Evolutionary conservation across 1,140 invertebrate genomes (phyloP).

Genomic region (Lordiphosa collinella): DNA sequence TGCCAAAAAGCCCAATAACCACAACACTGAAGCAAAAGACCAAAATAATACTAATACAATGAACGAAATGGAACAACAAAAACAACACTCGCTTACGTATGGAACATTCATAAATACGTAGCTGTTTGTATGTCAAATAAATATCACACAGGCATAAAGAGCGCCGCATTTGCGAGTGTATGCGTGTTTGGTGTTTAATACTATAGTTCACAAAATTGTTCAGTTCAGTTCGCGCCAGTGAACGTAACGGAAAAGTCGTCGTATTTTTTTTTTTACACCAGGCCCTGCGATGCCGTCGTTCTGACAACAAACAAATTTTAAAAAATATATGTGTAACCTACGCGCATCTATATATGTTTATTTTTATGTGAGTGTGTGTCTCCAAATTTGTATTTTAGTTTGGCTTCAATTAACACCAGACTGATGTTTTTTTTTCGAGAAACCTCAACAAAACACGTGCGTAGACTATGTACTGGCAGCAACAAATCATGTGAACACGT

Average conservation of each 20-base stretch:
- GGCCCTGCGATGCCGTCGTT: slow-evolving; percentile 5
- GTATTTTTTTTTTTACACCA: slow-evolving; percentile 17
- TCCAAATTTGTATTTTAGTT: slow-evolving; percentile 36
- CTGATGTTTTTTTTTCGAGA: slow-evolving; percentile 5
- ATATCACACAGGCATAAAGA: slow-evolving; percentile 10
- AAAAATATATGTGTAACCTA: slow-evolving; percentile 5
- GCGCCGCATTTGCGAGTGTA: slow-evolving; percentile 1
- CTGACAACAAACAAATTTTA: slow-evolving; percentile 17
- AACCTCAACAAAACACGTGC: slow-evolving; percentile 24
- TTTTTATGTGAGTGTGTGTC: slow-evolving; percentile 6
- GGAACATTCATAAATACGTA: slow-evolving; percentile 6
- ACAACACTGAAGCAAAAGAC: slow-evolving; percentile 22
- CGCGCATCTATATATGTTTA: neutral
- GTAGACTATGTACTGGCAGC: neutral
- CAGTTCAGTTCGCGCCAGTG: slow-evolving; percentile 70
- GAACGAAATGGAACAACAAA: too few relatives aligned
- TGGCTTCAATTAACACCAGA: slow-evolving; percentile 33
- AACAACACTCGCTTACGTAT: neutral
- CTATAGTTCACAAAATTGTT: slow-evolving; percentile 72
- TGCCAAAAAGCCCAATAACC: neutral
- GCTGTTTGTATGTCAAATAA: slow-evolving; percentile 27
- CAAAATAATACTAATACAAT: slow-evolving; percentile 36
- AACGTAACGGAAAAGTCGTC: slow-evolving; percentile 72
- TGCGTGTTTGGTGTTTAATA: slow-evolving; percentile 48
- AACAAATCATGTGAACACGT: neutral